These are phyloP conservation scores for Micropoecilia bifurca DNA, from an alignment of 2,797 vertebrate genomes.

Conservation along the genomic window DNA sequence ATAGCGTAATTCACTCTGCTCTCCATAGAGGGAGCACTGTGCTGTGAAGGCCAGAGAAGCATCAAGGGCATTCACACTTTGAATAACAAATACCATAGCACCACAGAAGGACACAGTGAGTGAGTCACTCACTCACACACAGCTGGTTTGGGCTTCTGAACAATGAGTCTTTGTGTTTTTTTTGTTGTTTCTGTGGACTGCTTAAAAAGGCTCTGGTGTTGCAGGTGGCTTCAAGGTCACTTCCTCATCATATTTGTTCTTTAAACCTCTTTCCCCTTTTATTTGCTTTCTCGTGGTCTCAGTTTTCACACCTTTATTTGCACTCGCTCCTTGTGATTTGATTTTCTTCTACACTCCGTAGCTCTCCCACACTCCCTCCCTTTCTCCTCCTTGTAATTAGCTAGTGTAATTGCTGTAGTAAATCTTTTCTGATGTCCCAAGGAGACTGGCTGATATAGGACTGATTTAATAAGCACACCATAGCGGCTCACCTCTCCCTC, in stretches of 20 bases:
- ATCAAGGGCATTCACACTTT: slow-evolving; percentile 75
- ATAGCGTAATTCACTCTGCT: slow-evolving; percentile 66
- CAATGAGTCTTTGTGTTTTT: slow-evolving; percentile 34
- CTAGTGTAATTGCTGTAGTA: slow-evolving; percentile 84
- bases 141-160: slow-evolving; percentile 42
- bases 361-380: slow-evolving; percentile 59
- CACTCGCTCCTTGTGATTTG: slow-evolving; percentile 67
- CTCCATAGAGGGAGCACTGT: slow-evolving; percentile 73
- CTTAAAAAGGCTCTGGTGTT: slow-evolving; percentile 34
- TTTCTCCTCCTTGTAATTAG: slow-evolving; percentile 79
- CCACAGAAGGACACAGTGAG: slow-evolving; percentile 45
- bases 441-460: slow-evolving; percentile 81
- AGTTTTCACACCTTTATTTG: slow-evolving; percentile 66
- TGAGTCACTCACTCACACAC: slow-evolving; percentile 39
- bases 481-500: slow-evolving; percentile 66
- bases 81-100: slow-evolving; percentile 73
- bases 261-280: slow-evolving; percentile 55
- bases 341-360: slow-evolving; percentile 67
- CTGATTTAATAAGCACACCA: slow-evolving; percentile 84
- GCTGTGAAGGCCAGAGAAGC: slow-evolving; percentile 54
- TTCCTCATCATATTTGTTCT: slow-evolving; percentile 49
- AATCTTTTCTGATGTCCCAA: slow-evolving; percentile 83
- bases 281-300: slow-evolving; percentile 55
- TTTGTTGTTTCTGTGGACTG: slow-evolving; percentile 25
- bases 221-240: slow-evolving; percentile 70